Evolutionary conservation across 2,113 vertebrate species (phyloP).

Genomic region (Microcebus griseorufus): DNA sequence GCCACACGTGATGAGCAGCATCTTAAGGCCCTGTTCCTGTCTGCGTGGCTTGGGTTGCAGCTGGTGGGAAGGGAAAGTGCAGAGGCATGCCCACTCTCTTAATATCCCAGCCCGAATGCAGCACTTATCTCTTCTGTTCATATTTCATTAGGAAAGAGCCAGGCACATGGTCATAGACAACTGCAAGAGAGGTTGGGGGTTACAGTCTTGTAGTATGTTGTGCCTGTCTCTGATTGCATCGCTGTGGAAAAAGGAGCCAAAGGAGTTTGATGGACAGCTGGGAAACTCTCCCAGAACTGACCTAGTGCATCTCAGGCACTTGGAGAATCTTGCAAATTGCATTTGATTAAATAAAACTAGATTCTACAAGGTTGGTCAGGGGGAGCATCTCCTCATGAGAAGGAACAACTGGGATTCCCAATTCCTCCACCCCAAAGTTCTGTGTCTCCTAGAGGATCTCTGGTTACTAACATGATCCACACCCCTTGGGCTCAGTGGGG

Average conservation of each 20-base stretch:
- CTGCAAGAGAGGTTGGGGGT: background rate
- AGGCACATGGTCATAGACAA: background rate
- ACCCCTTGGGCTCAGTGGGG: background rate
- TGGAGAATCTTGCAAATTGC: background rate
- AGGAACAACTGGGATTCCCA: background rate
- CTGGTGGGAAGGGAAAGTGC: background rate
- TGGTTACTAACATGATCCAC: background rate
- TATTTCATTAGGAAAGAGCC: background rate
- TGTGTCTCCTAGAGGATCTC: background rate
- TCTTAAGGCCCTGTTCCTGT: too few species aligned
- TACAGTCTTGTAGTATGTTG: background rate
- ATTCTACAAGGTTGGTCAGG: background rate
- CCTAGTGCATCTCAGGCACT: background rate
- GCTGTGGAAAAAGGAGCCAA: background rate
- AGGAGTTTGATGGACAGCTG: background rate
- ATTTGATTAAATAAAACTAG: background rate
- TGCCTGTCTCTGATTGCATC: background rate
- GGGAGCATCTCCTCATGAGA: background rate
- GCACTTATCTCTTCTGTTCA: background rate
- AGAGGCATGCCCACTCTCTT: background rate
- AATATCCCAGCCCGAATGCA: too few species aligned
- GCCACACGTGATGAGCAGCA: too few species aligned
- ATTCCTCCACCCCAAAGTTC: background rate
- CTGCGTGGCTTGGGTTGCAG: background rate
- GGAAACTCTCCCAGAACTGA: background rate